Percentiles rank a stretch among this genome's conserved stretches.
phyloP scores from a whole-genome alignment of 2,797 vertebrate species.

The Astyanax mexicanus region DNA sequence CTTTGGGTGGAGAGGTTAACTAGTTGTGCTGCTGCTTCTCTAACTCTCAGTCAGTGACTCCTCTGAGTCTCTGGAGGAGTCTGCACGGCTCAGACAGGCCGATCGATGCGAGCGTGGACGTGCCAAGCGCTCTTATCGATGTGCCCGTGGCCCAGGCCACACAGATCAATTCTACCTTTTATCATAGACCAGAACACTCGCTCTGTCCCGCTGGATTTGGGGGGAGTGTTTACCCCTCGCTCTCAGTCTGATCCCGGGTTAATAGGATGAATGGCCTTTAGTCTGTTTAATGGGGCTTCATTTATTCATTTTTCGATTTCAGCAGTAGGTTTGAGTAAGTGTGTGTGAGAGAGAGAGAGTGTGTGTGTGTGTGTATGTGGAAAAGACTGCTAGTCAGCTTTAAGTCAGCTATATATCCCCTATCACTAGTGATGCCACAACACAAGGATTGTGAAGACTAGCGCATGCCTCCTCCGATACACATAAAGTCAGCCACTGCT shows the following conservation, averaged over 20 bases:
- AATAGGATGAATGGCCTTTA: neutral
- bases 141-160: neutral
- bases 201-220: neutral
- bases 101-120: neutral
- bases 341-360: too few relatives aligned
- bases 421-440: too few relatives aligned
- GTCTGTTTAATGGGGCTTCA: neutral
- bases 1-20: too few relatives aligned
- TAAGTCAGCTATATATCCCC: too few relatives aligned
- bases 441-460: too few relatives aligned
- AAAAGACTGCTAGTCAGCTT: too few relatives aligned
- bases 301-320: neutral
- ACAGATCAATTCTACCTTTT: neutral
- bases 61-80: neutral
- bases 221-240: neutral
- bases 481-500: too few relatives aligned
- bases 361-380: too few relatives aligned
- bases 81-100: neutral
- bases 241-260: slow-evolving; percentile 1
- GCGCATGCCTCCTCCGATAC: too few relatives aligned
- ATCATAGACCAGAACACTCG: neutral
- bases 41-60: neutral
- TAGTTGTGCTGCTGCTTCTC: neutral
- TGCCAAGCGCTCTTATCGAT: neutral
- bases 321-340: neutral